These are phyloP conservation scores for Hydrotaea cyrtoneurina DNA, from an alignment of 2,888 invertebrate species.

Conservation along the genomic window DNA sequence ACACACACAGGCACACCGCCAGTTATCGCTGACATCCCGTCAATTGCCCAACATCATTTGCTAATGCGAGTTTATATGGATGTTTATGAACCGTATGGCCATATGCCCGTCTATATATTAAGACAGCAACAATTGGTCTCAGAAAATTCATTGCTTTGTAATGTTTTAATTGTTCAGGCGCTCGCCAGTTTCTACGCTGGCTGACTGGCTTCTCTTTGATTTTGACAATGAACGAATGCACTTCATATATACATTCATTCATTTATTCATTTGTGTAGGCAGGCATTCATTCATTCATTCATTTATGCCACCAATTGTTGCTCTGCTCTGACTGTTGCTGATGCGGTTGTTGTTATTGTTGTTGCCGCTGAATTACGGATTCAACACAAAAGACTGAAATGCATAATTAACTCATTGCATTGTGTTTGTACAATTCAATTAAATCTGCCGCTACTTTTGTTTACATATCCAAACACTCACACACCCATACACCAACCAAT, in stretches of 20 bases:
- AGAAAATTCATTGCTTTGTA: constrained; percentile 21
- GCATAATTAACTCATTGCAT: constrained; percentile 36
- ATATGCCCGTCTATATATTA: not conserved
- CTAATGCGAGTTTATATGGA: not conserved
- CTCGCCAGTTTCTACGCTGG: not conserved
- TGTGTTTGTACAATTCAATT: constrained; percentile 36
- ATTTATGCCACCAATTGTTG: not conserved
- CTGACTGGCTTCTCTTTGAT: not conserved
- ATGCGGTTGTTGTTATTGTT: not conserved
- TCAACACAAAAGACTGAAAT: not conserved
- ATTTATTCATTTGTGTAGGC: not conserved
- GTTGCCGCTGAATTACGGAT: not conserved
- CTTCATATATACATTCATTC: constrained; percentile 11
- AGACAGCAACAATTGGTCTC: constrained; percentile 34
- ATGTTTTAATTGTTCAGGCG: constrained; percentile 12
- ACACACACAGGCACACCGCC: too few species aligned
- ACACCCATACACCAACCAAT: too few species aligned
- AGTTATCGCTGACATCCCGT: too few species aligned
- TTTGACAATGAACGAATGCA: constrained; percentile 15
- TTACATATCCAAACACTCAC: constrained; percentile 18
- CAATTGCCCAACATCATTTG: too few species aligned
- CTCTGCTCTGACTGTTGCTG: not conserved
- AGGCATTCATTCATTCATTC: not conserved
- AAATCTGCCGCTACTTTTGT: constrained; percentile 26
- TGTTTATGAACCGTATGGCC: not conserved